These are phyloP conservation scores for Eupithecia dodoneata DNA, from an alignment of 2,888 invertebrate genomes.

Conservation along the genomic window DNA sequence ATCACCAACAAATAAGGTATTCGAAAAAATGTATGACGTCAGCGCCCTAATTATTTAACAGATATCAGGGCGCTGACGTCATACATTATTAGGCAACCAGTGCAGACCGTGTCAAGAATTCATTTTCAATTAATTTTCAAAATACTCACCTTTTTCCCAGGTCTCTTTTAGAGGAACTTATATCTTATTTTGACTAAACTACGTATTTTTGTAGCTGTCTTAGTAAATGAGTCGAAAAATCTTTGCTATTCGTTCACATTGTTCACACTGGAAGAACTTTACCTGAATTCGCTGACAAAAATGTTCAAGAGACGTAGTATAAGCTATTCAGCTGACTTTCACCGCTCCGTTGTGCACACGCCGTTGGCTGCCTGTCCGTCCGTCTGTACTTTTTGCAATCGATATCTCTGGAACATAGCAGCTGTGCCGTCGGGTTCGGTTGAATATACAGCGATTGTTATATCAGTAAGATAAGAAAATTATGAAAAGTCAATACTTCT, in stretches of 20 bases:
- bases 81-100: too few species aligned
- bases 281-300: background rate
- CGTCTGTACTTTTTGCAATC: slow-evolving; percentile 73
- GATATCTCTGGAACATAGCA: slow-evolving; percentile 77
- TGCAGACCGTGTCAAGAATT: too few species aligned
- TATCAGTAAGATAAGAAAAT: too few species aligned
- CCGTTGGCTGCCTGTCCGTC: slow-evolving; percentile 61
- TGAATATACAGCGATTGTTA: slow-evolving; percentile 18
- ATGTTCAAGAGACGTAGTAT: background rate
- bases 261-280: background rate
- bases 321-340: slow-evolving; percentile 7
- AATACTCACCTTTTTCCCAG: too few species aligned
- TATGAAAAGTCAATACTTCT: too few species aligned
- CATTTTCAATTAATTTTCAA: too few species aligned
- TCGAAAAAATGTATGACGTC: too few species aligned
- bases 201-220: background rate
- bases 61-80: too few species aligned
- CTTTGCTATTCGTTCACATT: background rate
- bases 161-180: too few species aligned
- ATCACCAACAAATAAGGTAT: too few species aligned
- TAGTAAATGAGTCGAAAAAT: background rate
- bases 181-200: too few species aligned
- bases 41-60: too few species aligned
- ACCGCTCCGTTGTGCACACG: slow-evolving; percentile 55
- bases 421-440: slow-evolving; percentile 60